Percentiles rank a stretch among this genome's conserved stretches.
Evolutionary conservation across 2,797 vertebrate species (phyloP).

Genomic region (Poecilia gillii): DNA sequence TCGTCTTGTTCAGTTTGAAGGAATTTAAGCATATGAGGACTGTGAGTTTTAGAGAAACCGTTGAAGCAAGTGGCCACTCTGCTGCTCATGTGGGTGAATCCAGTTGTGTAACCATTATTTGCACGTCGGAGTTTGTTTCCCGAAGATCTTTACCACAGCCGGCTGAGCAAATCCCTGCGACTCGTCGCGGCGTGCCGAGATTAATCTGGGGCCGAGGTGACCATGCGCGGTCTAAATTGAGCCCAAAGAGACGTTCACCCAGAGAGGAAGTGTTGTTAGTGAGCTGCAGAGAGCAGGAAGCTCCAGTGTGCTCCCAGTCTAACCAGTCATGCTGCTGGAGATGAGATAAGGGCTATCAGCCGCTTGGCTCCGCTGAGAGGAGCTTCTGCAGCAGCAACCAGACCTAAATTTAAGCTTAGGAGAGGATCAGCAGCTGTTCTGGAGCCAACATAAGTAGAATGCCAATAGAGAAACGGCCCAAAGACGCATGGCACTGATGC

Average conservation of each 20-base stretch:
- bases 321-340: slow-evolving; percentile 67
- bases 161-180: slow-evolving; percentile 79
- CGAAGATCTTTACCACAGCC: slow-evolving; percentile 78
- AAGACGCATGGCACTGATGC: slow-evolving; percentile 59
- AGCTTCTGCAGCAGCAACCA: slow-evolving; percentile 58
- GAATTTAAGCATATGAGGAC: slow-evolving; percentile 41
- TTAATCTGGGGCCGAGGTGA: slow-evolving; percentile 78
- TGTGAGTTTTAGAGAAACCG: slow-evolving; percentile 26
- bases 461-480: slow-evolving; percentile 58
- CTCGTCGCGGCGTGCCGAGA: slow-evolving; percentile 70
- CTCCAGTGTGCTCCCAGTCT: slow-evolving; percentile 59
- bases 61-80: slow-evolving; percentile 61
- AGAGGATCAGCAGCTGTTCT: slow-evolving; percentile 54
- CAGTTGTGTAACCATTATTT: slow-evolving; percentile 77
- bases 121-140: slow-evolving; percentile 78
- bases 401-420: slow-evolving; percentile 57
- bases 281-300: slow-evolving; percentile 65
- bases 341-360: slow-evolving; percentile 80
- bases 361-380: slow-evolving; percentile 69
- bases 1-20: slow-evolving; percentile 47
- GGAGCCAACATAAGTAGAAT: slow-evolving; percentile 56
- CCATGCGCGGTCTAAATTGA: slow-evolving; percentile 82
- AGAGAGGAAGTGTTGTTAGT: slow-evolving; percentile 76
- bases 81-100: slow-evolving; percentile 72
- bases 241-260: slow-evolving; percentile 83